Percentiles rank a stretch among this genome's conserved stretches.
Evolutionary conservation across 2,888 invertebrate genomes (phyloP).

Genomic region (Vanessa cardui): DNA sequence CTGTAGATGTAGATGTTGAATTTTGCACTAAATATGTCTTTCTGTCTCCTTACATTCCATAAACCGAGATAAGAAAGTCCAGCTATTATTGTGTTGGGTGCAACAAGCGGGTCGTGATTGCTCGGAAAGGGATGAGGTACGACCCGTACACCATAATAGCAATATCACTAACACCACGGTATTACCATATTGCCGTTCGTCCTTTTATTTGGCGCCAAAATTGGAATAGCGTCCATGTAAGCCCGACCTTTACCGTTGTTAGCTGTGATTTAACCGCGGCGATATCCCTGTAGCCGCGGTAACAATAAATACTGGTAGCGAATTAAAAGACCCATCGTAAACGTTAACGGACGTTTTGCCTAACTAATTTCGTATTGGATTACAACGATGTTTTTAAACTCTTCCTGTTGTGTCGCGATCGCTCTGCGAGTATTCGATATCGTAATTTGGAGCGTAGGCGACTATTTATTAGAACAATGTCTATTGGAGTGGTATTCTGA

Average conservation of each 20-base stretch:
- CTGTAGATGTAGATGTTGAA: background rate
- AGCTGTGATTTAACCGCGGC: constrained; percentile 53
- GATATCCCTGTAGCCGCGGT: constrained; percentile 45
- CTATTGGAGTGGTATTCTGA: too few species aligned
- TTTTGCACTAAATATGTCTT: constrained; percentile 20
- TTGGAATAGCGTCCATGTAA: constrained; percentile 49
- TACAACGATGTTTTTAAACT: constrained; percentile 34
- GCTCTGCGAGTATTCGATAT: constrained; percentile 22
- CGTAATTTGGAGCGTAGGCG: constrained; percentile 6
- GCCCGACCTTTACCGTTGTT: constrained; percentile 44
- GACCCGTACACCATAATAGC: constrained; percentile 36
- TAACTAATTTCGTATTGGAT: constrained; percentile 40
- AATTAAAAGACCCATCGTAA: constrained; percentile 34
- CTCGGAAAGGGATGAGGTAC: constrained; percentile 41
- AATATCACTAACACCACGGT: constrained; percentile 28
- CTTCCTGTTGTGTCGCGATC: constrained; percentile 30
- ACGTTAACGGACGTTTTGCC: constrained; percentile 28
- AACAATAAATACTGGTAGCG: constrained; percentile 63
- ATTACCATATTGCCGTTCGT: constrained; percentile 24
- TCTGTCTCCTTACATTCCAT: constrained; percentile 14
- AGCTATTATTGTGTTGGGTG: constrained; percentile 30
- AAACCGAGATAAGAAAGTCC: constrained; percentile 28
- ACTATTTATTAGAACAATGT: constrained; percentile 7
- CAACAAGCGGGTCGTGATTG: constrained; percentile 41
- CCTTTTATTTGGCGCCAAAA: constrained; percentile 40